Base-by-base conservation (phyloP, 2,888 invertebrate species). In the Sphaerophoria rueppellii region DNA sequence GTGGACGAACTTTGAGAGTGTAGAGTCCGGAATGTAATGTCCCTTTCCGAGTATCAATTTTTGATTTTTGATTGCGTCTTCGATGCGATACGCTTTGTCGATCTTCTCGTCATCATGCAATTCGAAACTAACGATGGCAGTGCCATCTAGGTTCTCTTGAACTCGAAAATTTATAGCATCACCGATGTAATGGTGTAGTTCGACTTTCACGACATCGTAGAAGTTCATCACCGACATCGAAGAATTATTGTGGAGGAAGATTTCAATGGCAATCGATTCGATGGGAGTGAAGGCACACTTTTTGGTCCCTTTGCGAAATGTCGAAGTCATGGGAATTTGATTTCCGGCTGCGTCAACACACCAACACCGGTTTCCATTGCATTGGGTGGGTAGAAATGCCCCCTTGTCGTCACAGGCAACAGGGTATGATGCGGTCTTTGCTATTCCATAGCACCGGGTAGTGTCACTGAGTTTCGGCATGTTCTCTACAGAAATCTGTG, bases 271-370 rank as follows among this genome's bases (percentile, higher is more conserved):
- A 0, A 96, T 96, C 6, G 95, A 94, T 87, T 96, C 95, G 74
- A 97, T 93, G 75, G 95, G 95, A 4, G 96, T 96, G 57, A 93
- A 92, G 90, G 93, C 88, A 89, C 95, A 95, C 60, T 93, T 92
- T 60, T 92, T 93, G 61, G 94, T 93, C 43, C 94, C 95, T 3
- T 83, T 87, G 14, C 92, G 90, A 88, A 95, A 95, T 7, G 94
- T 93, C 82, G 93, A 93, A 0, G 94, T 93, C 12, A 93, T 93
- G 11, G 93, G 92, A 32, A 95, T 89, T 88, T 95, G 95, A 89
- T 95, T 95, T 37, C 95, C 95, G 0, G 96, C 96, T 79, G 96
- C 96, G 90, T 97, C 96, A 4, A 97, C 96, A 90, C 97, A 97
- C 96, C 97, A 97, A 90, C 97, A 97, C 69, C 93, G 92, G n/a